Base-by-base conservation (phyloP, 2,888 invertebrate genomes). In the Brachyptera putata region DNA sequence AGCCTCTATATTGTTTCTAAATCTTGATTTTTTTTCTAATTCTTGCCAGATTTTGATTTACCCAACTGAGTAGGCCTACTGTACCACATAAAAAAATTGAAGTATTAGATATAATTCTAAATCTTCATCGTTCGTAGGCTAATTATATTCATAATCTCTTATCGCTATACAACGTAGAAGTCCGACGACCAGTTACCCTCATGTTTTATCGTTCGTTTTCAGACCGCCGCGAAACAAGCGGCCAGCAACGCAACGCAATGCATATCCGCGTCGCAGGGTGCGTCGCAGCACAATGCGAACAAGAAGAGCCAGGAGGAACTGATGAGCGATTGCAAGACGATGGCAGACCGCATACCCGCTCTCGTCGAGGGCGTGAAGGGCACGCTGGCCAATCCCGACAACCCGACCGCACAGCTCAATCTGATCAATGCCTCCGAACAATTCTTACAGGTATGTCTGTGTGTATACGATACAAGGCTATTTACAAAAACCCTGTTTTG, bases 191-290 rank as follows among this genome's bases (percentile, higher is more conserved):
- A n/a, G n/a, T n/a, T n/a, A n/a, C n/a, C n/a, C n/a, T n/a, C n/a
- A n/a, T n/a, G n/a, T n/a, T n/a, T n/a, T n/a, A n/a, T n/a, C n/a
- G n/a, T n/a, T n/a, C n/a, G n/a, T n/a, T n/a, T n/a, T 16, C 76
- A 86, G 78, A 81, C 83, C 69, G 89, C 90, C 65, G 92, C 94
- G 0, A 87, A 89, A 65, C 88, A 90, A 67, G 91, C 93, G 0
- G 89, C 92, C 0, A 85, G 92, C 0, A 88, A 91, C 58, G 93
- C 94, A 0, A 94, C 93, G 0, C 96, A 97, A 72, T 88, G 94
- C 68, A 87, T 96, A 65, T 87, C 91, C 0, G 90, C 95, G 0
- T 88, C 94, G 0, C 90, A 92, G 67, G 88, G 88, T 67, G 91
- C 91, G 0, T 83, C 84, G 1, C 82, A 83, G 22, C 83, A 91